Evolutionary conservation across 2,888 invertebrate genomes (phyloP).

Genomic region (Salticus scenicus): DNA sequence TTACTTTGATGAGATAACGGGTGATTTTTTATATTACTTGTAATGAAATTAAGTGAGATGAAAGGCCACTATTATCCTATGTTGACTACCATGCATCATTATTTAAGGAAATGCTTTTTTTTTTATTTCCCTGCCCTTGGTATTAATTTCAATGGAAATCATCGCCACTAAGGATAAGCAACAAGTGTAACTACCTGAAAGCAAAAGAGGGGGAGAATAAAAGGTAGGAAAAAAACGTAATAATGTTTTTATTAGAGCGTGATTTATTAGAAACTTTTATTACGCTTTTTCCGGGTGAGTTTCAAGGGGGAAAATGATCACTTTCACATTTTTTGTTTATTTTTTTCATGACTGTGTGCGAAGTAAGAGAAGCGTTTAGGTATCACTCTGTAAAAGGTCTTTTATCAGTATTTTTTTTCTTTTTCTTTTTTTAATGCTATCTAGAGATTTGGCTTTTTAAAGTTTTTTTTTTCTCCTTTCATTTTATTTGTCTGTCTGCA

Average conservation of each 20-base stretch:
- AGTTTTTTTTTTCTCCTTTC: neutral
- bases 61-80: constrained; percentile 24
- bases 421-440: constrained; percentile 43
- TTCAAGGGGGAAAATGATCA: constrained; percentile 37
- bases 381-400: constrained; percentile 67
- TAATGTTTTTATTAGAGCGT: constrained; percentile 69
- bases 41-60: constrained; percentile 23
- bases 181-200: constrained; percentile 57
- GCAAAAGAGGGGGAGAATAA: constrained; percentile 17
- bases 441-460: constrained; percentile 11
- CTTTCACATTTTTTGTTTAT: constrained; percentile 56
- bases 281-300: constrained; percentile 63
- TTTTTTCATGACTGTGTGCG: constrained; percentile 41
- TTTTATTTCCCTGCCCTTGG: neutral
- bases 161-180: constrained; percentile 24
- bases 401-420: constrained; percentile 55
- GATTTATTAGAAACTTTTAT: constrained; percentile 70
- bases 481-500: constrained; percentile 45
- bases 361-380: constrained; percentile 59
- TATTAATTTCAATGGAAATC: constrained; percentile 35
- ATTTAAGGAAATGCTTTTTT: constrained; percentile 5
- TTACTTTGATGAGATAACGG: neutral
- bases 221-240: constrained; percentile 46
- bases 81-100: constrained; percentile 23
- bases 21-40: neutral